These are phyloP conservation scores for Ceyx margarethae DNA, from an alignment of 2,113 vertebrate genomes.

Conservation along the genomic window DNA sequence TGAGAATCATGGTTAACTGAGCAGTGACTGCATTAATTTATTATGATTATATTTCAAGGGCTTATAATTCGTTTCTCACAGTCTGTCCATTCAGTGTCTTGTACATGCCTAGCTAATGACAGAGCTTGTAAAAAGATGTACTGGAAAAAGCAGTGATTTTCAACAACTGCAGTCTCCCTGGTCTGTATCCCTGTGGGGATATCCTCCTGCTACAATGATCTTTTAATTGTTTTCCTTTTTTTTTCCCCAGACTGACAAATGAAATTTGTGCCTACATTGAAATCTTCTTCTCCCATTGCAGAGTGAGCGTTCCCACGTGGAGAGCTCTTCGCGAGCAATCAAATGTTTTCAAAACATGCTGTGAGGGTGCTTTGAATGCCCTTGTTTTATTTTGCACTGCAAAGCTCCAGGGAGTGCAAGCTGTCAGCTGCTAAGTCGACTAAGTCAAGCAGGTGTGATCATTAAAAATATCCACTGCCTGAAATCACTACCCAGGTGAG, in stretches of 20 bases:
- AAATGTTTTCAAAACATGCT: not conserved
- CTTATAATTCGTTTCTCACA: constrained; percentile 4
- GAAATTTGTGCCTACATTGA: constrained; percentile 1
- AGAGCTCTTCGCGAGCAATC: not conserved
- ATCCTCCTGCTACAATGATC: not conserved
- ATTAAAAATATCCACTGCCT: not conserved
- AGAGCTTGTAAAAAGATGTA: not conserved
- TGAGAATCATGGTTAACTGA: not conserved
- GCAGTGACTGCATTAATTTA: not conserved
- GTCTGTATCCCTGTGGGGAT: not conserved
- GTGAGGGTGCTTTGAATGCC: not conserved
- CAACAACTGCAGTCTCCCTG: not conserved
- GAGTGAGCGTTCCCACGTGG: not conserved
- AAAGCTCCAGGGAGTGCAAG: not conserved
- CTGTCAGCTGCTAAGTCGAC: not conserved
- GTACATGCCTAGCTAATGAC: not conserved
- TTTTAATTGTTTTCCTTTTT: not conserved
- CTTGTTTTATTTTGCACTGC: not conserved
- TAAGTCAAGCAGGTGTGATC: not conserved
- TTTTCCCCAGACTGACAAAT: not conserved
- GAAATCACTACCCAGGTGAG: not conserved
- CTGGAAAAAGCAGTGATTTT: constrained; percentile 13
- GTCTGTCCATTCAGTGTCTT: not conserved
- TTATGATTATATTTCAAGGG: not conserved
- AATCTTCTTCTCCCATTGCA: not conserved